These are phyloP conservation scores for Ophioderma brevispina DNA, from an alignment of 35 echinoderm and acorn worm genomes.

Conservation along the genomic window DNA sequence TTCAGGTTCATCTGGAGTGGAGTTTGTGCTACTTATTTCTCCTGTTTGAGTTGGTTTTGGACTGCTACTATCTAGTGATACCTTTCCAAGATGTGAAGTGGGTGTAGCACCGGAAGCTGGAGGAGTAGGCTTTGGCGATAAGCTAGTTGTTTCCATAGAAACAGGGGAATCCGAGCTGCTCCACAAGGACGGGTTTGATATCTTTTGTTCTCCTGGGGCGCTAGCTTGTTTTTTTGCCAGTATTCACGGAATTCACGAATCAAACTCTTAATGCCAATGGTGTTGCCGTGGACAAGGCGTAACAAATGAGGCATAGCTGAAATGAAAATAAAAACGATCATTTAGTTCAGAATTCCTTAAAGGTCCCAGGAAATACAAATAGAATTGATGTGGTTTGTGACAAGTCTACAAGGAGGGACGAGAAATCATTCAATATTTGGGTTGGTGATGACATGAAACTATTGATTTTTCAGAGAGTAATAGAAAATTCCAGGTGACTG, in stretches of 20 bases:
- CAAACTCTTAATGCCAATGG: conserved; percentile 79
- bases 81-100: neutral
- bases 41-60: neutral
- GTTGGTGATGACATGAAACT: too few species aligned
- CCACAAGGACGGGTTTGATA: neutral
- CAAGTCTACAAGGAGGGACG: too few species aligned
- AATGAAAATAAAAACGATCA: conserved; percentile 33
- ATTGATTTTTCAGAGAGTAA: too few species aligned
- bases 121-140: neutral
- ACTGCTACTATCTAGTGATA: neutral
- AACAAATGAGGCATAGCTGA: conserved; percentile 92
- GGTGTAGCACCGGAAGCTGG: neutral
- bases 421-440: too few species aligned
- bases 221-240: too few species aligned
- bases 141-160: neutral
- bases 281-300: conserved; percentile 90
- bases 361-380: too few species aligned
- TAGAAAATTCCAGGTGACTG: too few species aligned
- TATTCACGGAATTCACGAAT: conserved; percentile 83
- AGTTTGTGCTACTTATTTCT: neutral
- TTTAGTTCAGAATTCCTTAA: too few species aligned
- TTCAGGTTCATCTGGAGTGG: neutral
- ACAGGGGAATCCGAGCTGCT: neutral
- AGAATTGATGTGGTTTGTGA: too few species aligned
- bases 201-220: conserved; percentile 47